Conservation (phyloP, 2,797 vertebrate genomes). For the Melopsittacus undulatus region DNA sequence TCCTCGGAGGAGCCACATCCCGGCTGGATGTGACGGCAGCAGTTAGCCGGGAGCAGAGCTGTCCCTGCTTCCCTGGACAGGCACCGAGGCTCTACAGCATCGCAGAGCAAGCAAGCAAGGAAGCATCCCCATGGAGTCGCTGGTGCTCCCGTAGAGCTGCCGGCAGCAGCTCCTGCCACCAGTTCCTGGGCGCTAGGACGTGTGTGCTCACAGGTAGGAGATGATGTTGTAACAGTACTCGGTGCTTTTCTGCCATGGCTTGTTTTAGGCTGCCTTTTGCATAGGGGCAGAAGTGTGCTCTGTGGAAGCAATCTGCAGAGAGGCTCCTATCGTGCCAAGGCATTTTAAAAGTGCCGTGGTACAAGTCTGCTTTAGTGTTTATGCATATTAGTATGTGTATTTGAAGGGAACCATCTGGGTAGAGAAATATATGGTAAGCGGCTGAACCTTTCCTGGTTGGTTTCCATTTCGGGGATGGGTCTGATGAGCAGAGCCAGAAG, state of each 20-base stretch:
- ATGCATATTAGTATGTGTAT: neutral
- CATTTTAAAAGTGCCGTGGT: neutral
- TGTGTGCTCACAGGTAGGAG: neutral
- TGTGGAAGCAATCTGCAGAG: neutral
- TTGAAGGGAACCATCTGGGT: neutral
- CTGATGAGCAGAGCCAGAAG: neutral
- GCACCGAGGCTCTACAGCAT: neutral
- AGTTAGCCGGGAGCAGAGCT: neutral
- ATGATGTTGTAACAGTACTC: neutral
- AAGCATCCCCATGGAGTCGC: neutral
- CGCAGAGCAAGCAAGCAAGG: neutral
- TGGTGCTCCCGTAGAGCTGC: neutral
- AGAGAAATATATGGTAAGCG: neutral
- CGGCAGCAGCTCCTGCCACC: neutral
- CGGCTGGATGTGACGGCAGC: neutral
- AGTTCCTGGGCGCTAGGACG: neutral
- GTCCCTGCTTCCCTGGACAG: neutral
- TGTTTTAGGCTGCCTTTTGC: neutral
- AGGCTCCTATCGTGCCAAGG: neutral
- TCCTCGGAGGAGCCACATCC: neutral
- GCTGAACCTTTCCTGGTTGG: neutral
- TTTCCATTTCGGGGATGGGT: neutral
- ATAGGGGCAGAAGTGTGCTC: neutral
- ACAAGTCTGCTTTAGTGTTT: neutral
- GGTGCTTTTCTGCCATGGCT: neutral